Base-by-base conservation (phyloP, 1,140 invertebrate genomes). In the Bursaphelenchus mucronatus region DNA sequence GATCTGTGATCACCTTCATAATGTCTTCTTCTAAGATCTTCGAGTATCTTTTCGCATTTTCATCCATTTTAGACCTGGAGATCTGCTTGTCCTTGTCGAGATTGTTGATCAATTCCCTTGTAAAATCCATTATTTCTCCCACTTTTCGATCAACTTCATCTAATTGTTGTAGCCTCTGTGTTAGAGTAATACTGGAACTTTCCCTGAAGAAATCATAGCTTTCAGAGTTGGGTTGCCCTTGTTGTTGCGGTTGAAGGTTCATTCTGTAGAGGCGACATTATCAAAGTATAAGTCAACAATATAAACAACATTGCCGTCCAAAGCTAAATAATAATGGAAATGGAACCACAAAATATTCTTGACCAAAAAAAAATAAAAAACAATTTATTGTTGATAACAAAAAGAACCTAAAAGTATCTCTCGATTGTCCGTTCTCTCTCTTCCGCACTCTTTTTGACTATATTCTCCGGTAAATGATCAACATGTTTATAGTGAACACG, bases 1-100 rank as follows among this genome's bases (percentile, higher is more conserved):
- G 70, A 9, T 71, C 67, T 41, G 39, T 30, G 39, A 71, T 61
- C 41, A 53, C 72, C 10, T 46, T 52, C 39, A 61, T 44, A 19
- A 71, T 72, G 13, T 75, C 72, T 13, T 59, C 57, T 17, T 69
- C 71, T 15, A 71, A 40, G 15, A 17, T 70, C 43, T 19, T 46
- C 45, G 69, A 54, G 43, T 69, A 75, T 7, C 55, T 67, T 46
- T 71, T 69, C 17, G 71, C 53, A 13, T 44, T 30, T 47, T 74
- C 72, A 40, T 71, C 72, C 64, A 71, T 74, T 49, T 71, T 71
- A 15, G 39, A 30, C 11, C 59, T 75, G 0, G 70, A 69, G 39
- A 74, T 62, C 70, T 71, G 50, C 46, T 71, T 66, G 49, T 71
- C 70, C 44, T 54, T 71, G 19, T 70, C 61, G n/a, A 75, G 54